Evolutionary conservation across 2,888 invertebrate species (phyloP), one percentile per base, ranked within the genome.

Genomic region (Apamea anceps): DNA sequence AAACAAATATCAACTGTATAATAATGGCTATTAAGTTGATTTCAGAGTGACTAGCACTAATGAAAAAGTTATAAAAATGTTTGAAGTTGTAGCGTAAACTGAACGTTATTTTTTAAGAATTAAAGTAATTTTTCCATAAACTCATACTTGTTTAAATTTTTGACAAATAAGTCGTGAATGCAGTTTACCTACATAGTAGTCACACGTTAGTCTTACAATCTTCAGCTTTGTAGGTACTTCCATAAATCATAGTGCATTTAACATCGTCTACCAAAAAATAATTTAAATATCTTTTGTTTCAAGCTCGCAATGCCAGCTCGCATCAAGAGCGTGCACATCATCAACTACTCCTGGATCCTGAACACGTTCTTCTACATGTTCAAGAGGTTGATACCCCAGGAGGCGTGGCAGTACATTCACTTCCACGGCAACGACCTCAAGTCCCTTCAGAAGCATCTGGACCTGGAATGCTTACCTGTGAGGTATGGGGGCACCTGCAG

Each of bases 261-360:
- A 13, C 12, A 32, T 32, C 10, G 12, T 65, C 21, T 7, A 28
- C 28, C 21, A 48, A 51, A 54, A 32, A 42, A 28, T 5, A 37
- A n/a, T 25, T 25, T 18, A 3, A 72, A 28, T 71, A 48, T 57
- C 28, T n/a, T 54, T 48, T 72, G 5, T 80, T 85, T 28, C 6
- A 92, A 98, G 98, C 96, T 97, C 0, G 97, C 98, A 25, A 97
- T 98, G 88, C 98, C 98, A 0, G 97, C 97, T 88, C 97, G 98
- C 63, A 95, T 98, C 0, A 96, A 97, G 54, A 97, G 98, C 0
- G 97, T 98, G 74, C 98, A 98, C 94, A 97, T 98, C 81, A 97
- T 98, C 57, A 98, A 98, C 94, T 98, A 98, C 93, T 98, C 98
- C 37, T 98, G 98, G 98, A 95, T 98, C 2, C 98, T 98, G 88